Evolutionary conservation across 1,140 invertebrate genomes (phyloP).

Genomic region (Charaxes varanes): DNA sequence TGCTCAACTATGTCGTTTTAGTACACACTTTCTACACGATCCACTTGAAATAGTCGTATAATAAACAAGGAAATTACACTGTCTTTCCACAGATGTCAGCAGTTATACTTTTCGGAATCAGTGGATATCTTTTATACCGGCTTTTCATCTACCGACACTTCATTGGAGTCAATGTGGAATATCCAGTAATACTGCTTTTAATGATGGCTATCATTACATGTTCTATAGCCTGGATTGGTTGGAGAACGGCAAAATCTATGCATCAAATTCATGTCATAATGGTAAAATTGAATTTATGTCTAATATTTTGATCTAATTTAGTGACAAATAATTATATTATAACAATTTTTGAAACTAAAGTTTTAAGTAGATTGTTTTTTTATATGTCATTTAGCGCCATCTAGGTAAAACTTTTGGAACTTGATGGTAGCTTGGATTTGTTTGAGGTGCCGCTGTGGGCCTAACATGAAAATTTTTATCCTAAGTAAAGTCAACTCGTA

Average conservation of each 20-base stretch:
- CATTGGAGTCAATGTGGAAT: conserved; percentile 65
- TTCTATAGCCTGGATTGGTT: conserved; percentile 70
- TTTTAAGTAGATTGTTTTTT: too few relatives aligned
- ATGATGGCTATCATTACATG: conserved; percentile 71
- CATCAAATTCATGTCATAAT: conserved; percentile 69
- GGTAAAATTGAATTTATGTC: conserved; percentile 52
- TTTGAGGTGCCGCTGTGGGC: too few relatives aligned
- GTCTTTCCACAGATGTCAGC: conserved; percentile 72
- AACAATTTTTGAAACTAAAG: too few relatives aligned
- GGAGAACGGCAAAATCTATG: conserved; percentile 70
- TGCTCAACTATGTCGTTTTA: too few relatives aligned
- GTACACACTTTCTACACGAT: conserved; percentile 5
- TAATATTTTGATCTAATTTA: too few relatives aligned
- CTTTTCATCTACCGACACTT: conserved; percentile 69
- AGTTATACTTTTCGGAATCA: conserved; percentile 57
- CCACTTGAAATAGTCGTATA: conserved; percentile 20
- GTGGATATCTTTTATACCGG: conserved; percentile 71
- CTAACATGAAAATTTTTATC: too few relatives aligned
- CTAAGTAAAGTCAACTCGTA: too few relatives aligned
- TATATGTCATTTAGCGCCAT: too few relatives aligned
- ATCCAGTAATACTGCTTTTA: conserved; percentile 63
- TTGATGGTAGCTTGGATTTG: too few relatives aligned
- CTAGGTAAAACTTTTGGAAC: too few relatives aligned
- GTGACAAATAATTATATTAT: too few relatives aligned
- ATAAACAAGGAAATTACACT: conserved; percentile 20